Base-by-base conservation (phyloP, 2,113 vertebrate species). In the Psilopsiagon aymara region DNA sequence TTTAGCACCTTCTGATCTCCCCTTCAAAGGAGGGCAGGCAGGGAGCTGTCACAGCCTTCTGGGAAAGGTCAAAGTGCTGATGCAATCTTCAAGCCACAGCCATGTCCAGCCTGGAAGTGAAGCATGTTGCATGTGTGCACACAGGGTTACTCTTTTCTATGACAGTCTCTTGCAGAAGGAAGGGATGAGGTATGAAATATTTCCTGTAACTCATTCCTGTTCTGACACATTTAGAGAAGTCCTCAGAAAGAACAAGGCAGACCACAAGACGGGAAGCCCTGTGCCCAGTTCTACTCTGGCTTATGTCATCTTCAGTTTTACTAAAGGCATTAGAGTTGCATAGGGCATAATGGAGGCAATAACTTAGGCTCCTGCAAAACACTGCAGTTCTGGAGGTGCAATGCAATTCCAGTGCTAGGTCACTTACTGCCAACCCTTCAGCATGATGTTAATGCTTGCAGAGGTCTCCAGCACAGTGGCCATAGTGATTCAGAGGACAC, bases 21-120 rank as follows among this genome's bases (percentile, higher is more conserved):
- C 27, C 24, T 86, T 92, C 44, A 11, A 81, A 51, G 82, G 88
- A 85, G 82, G 60, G 90, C 74, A 90, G 89, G 49, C 82, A 94
- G 73, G 83, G 82, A 90, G 73, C 63, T 84, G 52, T 69, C 81
- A 18, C 33, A 64, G 69, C 33, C 60, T 68, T 60, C 13, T 25
- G 63, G 66, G 87, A 53, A 92, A 84, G 92, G 52, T 15, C 37
- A 44, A 47, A 35, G 35, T 78, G 71, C 88, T 94, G 84, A 35
- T 29, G 47, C 27, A 86, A 49, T 41, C 71, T 89, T 68, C 55
- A 44, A 43, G 92, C 20, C 53, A 23, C 37, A 20, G 63, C 17
- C n/a, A 13, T 31, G 64, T 63, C 67, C 47, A 63, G 69, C 41
- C 80, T 86, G 60, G 80, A 28, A 17, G 55, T 17, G 39, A 28